Base-by-base conservation (phyloP, 1,140 invertebrate genomes). In the Rhopalosiphum padi region DNA sequence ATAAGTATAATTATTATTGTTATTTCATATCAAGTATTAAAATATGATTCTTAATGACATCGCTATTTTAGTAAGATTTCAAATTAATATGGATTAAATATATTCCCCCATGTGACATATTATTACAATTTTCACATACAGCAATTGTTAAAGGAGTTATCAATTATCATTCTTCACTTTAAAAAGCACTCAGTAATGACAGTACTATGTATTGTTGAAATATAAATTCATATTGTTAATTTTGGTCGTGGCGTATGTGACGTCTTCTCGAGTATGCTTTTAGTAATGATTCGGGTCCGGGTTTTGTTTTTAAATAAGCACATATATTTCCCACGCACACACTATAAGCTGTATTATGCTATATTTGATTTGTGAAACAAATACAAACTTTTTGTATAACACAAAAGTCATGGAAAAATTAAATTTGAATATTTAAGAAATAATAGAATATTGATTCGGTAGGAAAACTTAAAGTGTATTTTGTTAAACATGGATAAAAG, bases 191-290 rank as follows among this genome's bases (percentile, higher is more conserved):
- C 60, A 77, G 60, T n/a, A 77, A n/a, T 77, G 30, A n/a, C 60
- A 77, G 60, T n/a, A n/a, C 30, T 77, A 77, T n/a, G 15, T 77
- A n/a, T 77, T 77, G 11, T 77, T 77, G 60, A 77, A 77, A 77
- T 77, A n/a, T 77, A 77, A 77, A n/a, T 77, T 77, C 60, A 77
- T 77, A 77, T 77, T 77, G 60, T 77, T 77, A 77, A 18, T 77
- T 77, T n/a, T 77, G 60, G 11, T n/a, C 30, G 60, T 68, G 60
- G 60, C 60, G 60, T 77, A 77, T 77, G 60, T 77, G 60, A 18
- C n/a, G 60, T 77, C 30, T 77, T n/a, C 15, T 77, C 4, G n/a
- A 15, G n/a, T 35, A 77, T 18, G 60, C 60, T 77, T 77, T 77
- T 77, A 77, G 60, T 77, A 77, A 77, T 77, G 15, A n/a, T 77